Conservation (phyloP, 64 coral and sea anemone genomes). For the Anthopleura sola region DNA sequence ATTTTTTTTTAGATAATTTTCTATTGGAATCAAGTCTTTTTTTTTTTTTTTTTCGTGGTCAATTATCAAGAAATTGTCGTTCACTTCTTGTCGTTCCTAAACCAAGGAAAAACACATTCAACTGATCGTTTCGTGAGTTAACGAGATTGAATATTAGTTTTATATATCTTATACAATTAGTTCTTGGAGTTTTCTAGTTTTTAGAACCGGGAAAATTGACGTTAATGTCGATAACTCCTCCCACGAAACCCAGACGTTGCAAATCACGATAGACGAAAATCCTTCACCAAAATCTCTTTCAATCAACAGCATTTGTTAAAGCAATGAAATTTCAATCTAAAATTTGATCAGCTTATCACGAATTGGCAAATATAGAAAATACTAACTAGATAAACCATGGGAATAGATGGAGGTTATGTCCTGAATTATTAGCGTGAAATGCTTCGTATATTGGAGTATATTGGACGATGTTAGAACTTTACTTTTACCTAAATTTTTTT, state of each 20-base stretch:
- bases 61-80: too few species aligned
- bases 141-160: too few species aligned
- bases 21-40: too few species aligned
- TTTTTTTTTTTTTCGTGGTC: too few species aligned
- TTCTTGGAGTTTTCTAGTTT: too few species aligned
- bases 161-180: too few species aligned
- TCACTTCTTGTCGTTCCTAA: too few species aligned
- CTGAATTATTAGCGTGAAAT: not conserved
- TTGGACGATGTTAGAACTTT: too few species aligned
- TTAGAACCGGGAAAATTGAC: not conserved
- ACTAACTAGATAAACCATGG: not conserved
- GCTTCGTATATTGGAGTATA: not conserved
- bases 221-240: not conserved
- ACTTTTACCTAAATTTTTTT: too few species aligned
- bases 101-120: too few species aligned
- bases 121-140: too few species aligned
- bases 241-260: not conserved
- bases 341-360: not conserved
- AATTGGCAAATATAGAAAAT: not conserved
- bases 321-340: not conserved
- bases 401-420: not conserved
- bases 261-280: not conserved
- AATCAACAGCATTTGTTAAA: not conserved
- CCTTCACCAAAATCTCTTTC: not conserved
- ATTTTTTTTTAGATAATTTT: too few species aligned